Conservation (phyloP, 53 echinoderm and acorn worm species). For the Holothuria leucospilota region DNA sequence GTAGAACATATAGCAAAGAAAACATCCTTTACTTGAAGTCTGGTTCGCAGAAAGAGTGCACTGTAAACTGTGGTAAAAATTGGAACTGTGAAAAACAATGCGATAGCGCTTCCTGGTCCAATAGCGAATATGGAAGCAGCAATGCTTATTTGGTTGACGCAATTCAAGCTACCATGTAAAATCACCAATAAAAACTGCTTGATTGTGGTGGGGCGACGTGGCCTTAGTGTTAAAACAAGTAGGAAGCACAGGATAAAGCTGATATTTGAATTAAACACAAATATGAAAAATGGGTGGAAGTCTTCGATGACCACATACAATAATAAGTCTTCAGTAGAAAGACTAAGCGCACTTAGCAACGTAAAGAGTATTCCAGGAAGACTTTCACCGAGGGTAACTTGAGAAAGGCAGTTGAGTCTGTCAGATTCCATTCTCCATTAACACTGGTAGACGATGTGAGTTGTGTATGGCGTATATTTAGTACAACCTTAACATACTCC, state of each 20-base stretch:
- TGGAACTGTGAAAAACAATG: slow-evolving; percentile 19
- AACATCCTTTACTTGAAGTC: neutral
- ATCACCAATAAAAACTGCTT: neutral
- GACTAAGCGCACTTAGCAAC: neutral
- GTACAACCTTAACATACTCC: too few relatives aligned
- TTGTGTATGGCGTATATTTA: too few relatives aligned
- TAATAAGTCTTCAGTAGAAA: neutral
- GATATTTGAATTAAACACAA: neutral
- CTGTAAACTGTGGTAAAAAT: slow-evolving; percentile 5
- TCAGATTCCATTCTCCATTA: too few relatives aligned
- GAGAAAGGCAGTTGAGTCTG: too few relatives aligned
- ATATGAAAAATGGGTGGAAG: slow-evolving; percentile 9
- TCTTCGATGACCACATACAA: neutral
- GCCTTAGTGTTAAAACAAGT: neutral
- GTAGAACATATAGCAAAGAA: slow-evolving; percentile 21
- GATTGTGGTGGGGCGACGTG: neutral
- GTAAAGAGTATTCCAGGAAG: neutral
- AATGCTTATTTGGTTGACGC: neutral
- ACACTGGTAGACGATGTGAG: too few relatives aligned
- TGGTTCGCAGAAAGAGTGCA: neutral
- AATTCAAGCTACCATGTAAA: neutral
- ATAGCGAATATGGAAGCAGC: neutral
- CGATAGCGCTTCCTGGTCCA: slow-evolving; percentile 28
- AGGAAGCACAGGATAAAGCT: neutral
- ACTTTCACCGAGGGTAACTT: too few relatives aligned